These are phyloP conservation scores for Taphrorychus bicolor DNA, from an alignment of 2,888 invertebrate genomes.

Conservation along the genomic window DNA sequence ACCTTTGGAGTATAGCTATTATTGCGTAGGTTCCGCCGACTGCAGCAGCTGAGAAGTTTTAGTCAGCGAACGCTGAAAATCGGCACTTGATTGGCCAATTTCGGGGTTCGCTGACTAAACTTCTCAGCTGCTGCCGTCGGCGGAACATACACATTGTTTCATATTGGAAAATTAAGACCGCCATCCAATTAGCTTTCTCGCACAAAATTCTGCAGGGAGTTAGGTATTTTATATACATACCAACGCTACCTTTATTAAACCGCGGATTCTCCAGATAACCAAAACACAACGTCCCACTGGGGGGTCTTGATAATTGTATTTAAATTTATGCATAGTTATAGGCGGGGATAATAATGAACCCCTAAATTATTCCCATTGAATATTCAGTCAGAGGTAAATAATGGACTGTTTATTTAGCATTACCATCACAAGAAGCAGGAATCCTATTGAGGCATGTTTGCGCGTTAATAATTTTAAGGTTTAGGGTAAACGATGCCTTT, in stretches of 20 bases:
- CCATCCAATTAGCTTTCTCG: no score
- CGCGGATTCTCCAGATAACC: neutral
- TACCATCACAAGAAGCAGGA: slow-evolving; percentile 3
- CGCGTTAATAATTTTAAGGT: neutral
- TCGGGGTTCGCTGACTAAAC: no score
- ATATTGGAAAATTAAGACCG: no score
- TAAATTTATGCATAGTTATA: slow-evolving; percentile 33
- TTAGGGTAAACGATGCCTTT: neutral
- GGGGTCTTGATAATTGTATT: slow-evolving; percentile 23
- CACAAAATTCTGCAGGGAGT: no score
- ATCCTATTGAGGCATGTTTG: neutral
- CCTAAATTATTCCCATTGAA: slow-evolving; percentile 7
- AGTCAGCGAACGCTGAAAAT: no score
- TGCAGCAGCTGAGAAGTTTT: no score
- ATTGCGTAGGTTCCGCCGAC: no score
- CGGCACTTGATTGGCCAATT: no score
- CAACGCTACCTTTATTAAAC: neutral
- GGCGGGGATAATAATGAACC: slow-evolving; percentile 10
- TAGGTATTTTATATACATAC: no score
- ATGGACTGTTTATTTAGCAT: slow-evolving; percentile 2
- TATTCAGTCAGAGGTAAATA: slow-evolving; percentile 9
- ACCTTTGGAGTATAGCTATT: no score
- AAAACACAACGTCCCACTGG: neutral
- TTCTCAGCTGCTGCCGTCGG: no score
- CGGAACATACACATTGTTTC: no score